Base-by-base conservation (phyloP, 2,888 invertebrate genomes). In the Salpingus planirostris region DNA sequence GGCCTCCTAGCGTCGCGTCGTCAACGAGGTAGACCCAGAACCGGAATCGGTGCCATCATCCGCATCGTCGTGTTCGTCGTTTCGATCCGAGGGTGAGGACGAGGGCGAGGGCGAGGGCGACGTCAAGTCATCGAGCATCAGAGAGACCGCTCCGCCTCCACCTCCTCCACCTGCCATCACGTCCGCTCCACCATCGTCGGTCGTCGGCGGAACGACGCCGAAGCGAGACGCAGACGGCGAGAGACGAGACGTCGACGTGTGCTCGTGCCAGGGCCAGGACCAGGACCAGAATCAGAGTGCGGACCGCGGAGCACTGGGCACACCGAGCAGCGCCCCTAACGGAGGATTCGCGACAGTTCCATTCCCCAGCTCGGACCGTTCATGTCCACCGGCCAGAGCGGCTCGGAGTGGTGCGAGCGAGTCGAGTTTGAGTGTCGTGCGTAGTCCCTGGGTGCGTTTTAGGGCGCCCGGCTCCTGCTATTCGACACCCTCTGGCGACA, bases 381-480 rank as follows among this genome's bases (percentile, higher is more conserved):
- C 52, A 57, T 55, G 57, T 55, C 54, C 55, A 59, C 53, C 54
- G 55, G 56, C 55, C 57, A 59, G 59, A 56, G 55, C 49, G 61
- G 60, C 52, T 55, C 57, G 60, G 60, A 52, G 57, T 55, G 59
- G 60, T 57, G 59, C 54, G 58, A 44, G 51, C 50, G 55, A 55
- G 54, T 55, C 49, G 55, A 52, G 55, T 55, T 52, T 52, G 56
- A 51, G 57, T 59, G n/a, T n/a, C n/a, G 60, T 53, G 62, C 60
- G 62, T 58, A 58, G 62, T 62, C 59, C 47, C 54, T 60, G 64
- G 62, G 58, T 60, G 60, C 58, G 55, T 57, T 55, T 52, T 50
- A 52, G 55, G 56, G 56, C 58, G 59, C 57, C 57, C 55, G 49
- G 54, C 51, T 55, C 38, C 54, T 49, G 53, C 55, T 55, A 53